phyloP scores from a whole-genome alignment of 2,113 vertebrate species.

The Myotis davidii region DNA sequence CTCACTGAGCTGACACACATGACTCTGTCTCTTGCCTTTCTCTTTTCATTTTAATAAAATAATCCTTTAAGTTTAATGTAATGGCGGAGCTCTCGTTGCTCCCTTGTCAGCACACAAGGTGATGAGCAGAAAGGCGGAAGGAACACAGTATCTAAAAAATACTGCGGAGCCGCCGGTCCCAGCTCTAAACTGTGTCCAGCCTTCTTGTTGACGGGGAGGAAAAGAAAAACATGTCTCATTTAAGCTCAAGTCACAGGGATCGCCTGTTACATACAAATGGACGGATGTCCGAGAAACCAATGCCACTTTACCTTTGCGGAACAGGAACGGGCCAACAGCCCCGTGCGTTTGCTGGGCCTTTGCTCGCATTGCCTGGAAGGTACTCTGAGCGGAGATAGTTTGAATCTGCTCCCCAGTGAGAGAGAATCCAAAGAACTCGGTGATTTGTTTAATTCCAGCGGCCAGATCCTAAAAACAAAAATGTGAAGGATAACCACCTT shows the following conservation, averaged over 20 bases:
- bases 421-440: constrained; percentile 81
- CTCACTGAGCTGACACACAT: neutral
- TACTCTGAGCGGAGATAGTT: constrained; percentile 73
- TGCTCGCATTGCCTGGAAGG: constrained; percentile 82
- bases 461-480: constrained; percentile 82
- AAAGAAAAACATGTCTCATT: neutral
- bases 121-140: neutral
- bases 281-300: neutral
- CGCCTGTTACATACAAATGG: neutral
- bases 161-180: neutral
- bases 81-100: neutral
- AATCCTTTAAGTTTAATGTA: neutral
- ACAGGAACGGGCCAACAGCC: constrained; percentile 80
- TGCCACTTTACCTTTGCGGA: constrained; percentile 77
- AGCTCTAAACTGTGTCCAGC: neutral
- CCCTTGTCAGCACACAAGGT: neutral
- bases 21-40: neutral
- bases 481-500: neutral
- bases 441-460: constrained; percentile 77
- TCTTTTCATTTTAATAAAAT: neutral
- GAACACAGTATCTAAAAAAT: neutral
- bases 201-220: neutral
- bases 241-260: neutral
- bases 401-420: constrained; percentile 81
- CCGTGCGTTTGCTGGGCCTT: constrained; percentile 82